A percentile compares a stretch with the other conserved stretches of the same genome.
These are phyloP conservation scores for Ochotona curzoniae DNA, from an alignment of 2,113 vertebrate species.

Conservation along the genomic window DNA sequence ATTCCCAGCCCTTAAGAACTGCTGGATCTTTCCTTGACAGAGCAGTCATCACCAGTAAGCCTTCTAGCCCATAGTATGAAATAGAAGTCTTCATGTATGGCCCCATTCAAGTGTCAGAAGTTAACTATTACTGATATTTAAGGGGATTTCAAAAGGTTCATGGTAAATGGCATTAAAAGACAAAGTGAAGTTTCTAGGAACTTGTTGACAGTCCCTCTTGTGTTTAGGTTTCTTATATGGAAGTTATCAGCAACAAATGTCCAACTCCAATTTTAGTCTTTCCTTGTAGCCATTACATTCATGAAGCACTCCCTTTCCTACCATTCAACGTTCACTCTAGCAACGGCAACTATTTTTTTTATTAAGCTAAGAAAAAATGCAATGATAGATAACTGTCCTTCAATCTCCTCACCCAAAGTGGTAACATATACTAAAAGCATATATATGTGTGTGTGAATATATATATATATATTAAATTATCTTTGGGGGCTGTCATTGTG, in stretches of 20 bases:
- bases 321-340: neutral
- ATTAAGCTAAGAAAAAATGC: constrained; percentile 42
- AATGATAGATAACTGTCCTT: neutral
- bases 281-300: neutral
- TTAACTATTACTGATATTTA: neutral
- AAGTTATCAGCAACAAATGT: constrained; percentile 6
- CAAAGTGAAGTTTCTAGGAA: too few species aligned
- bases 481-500: too few species aligned
- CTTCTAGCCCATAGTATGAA: neutral
- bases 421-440: neutral
- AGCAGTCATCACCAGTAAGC: neutral
- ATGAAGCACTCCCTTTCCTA: neutral
- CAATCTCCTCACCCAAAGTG: neutral
- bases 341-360: constrained; percentile 21
- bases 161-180: too few species aligned
- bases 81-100: neutral
- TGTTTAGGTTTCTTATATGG: neutral
- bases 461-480: neutral
- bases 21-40: constrained; percentile 25
- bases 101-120: neutral
- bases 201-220: too few species aligned
- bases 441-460: neutral
- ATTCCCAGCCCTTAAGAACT: neutral
- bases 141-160: too few species aligned
- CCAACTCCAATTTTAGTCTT: neutral